These are phyloP conservation scores for Heliconius erato DNA, from an alignment of 2,888 invertebrate species.

Conservation along the genomic window DNA sequence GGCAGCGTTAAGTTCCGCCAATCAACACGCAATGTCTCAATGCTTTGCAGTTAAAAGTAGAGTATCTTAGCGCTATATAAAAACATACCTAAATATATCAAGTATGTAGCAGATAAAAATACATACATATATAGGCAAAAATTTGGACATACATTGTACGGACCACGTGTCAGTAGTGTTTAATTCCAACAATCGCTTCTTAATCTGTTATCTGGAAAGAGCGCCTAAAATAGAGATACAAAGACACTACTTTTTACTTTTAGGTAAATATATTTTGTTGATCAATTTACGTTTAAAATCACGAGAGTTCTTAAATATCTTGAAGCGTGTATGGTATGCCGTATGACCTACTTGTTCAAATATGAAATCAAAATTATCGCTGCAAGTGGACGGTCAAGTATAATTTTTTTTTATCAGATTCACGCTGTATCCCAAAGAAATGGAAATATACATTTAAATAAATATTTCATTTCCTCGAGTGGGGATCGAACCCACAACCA, in stretches of 20 bases:
- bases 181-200: neutral
- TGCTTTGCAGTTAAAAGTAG: no score
- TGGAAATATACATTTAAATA: neutral
- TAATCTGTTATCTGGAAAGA: neutral
- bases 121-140: no score
- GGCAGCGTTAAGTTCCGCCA: neutral
- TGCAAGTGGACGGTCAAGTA: neutral
- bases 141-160: no score
- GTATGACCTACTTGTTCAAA: conserved; percentile 23
- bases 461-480: neutral
- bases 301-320: neutral
- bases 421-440: no score
- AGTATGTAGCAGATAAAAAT: no score
- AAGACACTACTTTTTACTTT: neutral
- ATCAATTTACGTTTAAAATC: neutral
- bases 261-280: neutral
- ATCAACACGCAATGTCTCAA: neutral
- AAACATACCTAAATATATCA: no score
- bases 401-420: neutral
- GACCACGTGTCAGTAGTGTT: neutral
- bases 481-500: no score
- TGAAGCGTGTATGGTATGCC: neutral
- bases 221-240: neutral
- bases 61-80: no score
- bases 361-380: conserved; percentile 15